Conservation (phyloP, 2,888 invertebrate species). For the Lepidochrysops patricia region DNA sequence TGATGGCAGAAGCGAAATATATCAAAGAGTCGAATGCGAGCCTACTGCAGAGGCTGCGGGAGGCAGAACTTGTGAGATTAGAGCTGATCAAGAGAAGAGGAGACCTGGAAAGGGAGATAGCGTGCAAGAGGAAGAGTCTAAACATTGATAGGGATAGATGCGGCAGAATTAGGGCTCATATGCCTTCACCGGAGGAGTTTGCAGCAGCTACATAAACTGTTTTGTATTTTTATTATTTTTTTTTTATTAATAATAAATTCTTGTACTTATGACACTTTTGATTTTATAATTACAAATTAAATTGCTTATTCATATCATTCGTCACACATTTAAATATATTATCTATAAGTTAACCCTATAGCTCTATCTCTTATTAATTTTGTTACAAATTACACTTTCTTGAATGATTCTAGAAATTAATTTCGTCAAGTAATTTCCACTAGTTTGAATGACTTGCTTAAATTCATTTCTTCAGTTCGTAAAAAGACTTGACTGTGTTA, state of each 20-base stretch:
- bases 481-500: background rate
- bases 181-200: constrained; percentile 80
- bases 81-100: constrained; percentile 77
- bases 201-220: constrained; percentile 50
- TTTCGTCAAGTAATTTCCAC: background rate
- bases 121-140: constrained; percentile 80
- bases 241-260: no score
- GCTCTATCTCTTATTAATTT: no score
- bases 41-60: constrained; percentile 75
- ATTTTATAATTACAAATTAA: no score
- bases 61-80: constrained; percentile 71
- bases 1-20: constrained; percentile 82
- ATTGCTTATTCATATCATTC: no score
- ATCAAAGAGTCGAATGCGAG: constrained; percentile 61
- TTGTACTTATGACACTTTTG: no score
- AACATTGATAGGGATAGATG: constrained; percentile 79
- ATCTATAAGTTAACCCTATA: no score
- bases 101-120: constrained; percentile 80
- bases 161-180: constrained; percentile 76
- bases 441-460: background rate
- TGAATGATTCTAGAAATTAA: background rate
- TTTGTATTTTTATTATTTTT: background rate
- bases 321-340: no score
- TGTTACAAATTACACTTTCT: no score
- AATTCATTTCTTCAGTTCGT: background rate